Evolutionary conservation across 1,140 invertebrate species (phyloP).

Genomic region (Ceratitis capitata): DNA sequence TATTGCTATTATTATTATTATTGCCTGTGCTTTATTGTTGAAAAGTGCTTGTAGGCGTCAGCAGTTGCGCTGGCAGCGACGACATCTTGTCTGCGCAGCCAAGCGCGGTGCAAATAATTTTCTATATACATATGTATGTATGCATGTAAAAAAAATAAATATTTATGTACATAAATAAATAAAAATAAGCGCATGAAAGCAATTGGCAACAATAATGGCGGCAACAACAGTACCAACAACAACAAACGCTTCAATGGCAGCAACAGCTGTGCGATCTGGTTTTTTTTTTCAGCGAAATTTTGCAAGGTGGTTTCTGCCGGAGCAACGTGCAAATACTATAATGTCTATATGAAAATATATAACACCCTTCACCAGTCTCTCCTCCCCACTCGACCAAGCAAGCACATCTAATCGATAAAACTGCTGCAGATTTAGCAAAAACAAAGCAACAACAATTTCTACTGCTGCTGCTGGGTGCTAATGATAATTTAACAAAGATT

Average conservation of each 20-base stretch:
- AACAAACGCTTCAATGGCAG: neutral
- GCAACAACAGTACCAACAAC: neutral
- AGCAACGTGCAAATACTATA: neutral
- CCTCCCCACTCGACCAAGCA: too few relatives aligned
- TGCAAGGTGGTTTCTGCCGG: neutral
- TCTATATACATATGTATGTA: neutral
- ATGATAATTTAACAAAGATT: neutral
- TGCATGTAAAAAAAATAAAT: neutral
- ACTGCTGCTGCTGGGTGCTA: too few relatives aligned
- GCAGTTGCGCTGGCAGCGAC: neutral
- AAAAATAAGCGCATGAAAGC: neutral
- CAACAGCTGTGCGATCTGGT: neutral
- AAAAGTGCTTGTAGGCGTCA: neutral
- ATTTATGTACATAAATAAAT: neutral
- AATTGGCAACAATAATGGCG: constrained; percentile 11
- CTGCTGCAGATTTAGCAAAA: neutral
- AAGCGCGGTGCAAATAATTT: neutral
- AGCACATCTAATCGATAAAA: neutral
- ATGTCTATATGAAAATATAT: neutral
- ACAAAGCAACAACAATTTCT: too few relatives aligned
- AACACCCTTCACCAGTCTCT: neutral
- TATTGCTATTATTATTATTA: neutral
- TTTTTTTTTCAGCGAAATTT: neutral
- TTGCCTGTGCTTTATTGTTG: neutral
- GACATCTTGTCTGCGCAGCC: constrained; percentile 9